Evolutionary conservation across 2,797 vertebrate genomes (phyloP).

Genomic region (Dromococcyx pavoninus): DNA sequence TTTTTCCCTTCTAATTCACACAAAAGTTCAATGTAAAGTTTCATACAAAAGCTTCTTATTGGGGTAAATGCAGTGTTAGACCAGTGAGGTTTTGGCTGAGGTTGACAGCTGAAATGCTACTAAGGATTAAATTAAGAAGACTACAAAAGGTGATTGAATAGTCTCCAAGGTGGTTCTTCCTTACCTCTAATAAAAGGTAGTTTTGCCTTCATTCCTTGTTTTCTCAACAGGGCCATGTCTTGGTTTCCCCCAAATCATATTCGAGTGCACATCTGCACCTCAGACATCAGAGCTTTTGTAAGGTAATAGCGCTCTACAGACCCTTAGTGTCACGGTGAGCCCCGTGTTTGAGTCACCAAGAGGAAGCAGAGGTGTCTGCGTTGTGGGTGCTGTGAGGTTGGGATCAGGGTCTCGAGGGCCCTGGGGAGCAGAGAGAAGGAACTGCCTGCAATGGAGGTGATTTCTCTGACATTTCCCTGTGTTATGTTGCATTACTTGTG

Average conservation of each 20-base stretch:
- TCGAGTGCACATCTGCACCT: neutral
- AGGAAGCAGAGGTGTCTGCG: neutral
- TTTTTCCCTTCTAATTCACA: neutral
- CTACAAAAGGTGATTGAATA: neutral
- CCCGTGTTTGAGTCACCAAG: neutral
- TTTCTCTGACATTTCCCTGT: conserved; percentile 9
- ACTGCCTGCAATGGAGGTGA: neutral
- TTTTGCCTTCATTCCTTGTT: neutral
- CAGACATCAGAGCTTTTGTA: neutral
- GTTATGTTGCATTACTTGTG: neutral
- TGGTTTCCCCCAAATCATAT: neutral
- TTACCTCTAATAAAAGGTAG: neutral
- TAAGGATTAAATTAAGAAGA: neutral
- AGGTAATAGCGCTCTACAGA: neutral
- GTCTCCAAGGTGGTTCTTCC: neutral
- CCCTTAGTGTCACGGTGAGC: neutral
- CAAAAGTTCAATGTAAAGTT: neutral
- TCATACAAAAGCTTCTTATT: neutral
- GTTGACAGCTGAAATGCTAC: neutral
- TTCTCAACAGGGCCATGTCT: neutral
- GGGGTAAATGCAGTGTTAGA: neutral
- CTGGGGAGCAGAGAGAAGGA: neutral
- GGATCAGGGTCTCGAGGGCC: neutral
- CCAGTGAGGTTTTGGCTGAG: neutral
- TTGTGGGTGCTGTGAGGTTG: neutral